Evolutionary conservation across 2,888 invertebrate species (phyloP).

Genomic region (Barypeithes pellucidus): DNA sequence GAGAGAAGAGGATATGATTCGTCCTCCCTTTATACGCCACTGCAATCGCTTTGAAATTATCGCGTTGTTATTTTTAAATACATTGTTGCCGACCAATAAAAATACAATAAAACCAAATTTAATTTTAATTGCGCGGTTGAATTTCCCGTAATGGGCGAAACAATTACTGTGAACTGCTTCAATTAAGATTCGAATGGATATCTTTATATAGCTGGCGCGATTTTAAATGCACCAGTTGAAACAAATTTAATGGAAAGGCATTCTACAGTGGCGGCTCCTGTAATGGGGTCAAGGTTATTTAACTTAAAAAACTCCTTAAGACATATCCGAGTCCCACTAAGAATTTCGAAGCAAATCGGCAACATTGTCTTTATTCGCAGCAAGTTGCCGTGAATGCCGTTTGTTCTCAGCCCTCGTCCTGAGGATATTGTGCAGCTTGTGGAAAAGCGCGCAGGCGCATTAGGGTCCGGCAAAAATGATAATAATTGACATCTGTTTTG

Average conservation of each 20-base stretch:
- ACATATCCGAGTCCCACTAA: too few species aligned
- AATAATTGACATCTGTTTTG: too few species aligned
- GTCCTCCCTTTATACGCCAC: too few species aligned
- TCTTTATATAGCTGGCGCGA: not conserved
- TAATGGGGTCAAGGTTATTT: not conserved
- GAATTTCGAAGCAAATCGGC: too few species aligned
- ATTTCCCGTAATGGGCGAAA: not conserved
- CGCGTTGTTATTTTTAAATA: not conserved
- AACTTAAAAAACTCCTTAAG: not conserved
- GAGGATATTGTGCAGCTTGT: too few species aligned
- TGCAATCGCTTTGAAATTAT: not conserved
- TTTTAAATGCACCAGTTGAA: not conserved
- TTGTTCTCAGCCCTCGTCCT: too few species aligned
- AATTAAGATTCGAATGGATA: too few species aligned
- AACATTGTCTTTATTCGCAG: too few species aligned
- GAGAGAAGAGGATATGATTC: not conserved
- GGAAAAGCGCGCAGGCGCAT: too few species aligned
- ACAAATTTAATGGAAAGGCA: not conserved
- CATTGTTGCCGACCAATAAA: conserved; percentile 11
- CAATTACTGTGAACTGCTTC: not conserved
- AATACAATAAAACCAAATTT: not conserved
- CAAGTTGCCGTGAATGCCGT: too few species aligned
- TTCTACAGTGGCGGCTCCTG: not conserved
- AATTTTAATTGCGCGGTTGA: conserved; percentile 4
- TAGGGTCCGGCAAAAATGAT: too few species aligned